phyloP scores from a whole-genome alignment of 2,113 vertebrate genomes.

The Microtus ochrogaster region DNA sequence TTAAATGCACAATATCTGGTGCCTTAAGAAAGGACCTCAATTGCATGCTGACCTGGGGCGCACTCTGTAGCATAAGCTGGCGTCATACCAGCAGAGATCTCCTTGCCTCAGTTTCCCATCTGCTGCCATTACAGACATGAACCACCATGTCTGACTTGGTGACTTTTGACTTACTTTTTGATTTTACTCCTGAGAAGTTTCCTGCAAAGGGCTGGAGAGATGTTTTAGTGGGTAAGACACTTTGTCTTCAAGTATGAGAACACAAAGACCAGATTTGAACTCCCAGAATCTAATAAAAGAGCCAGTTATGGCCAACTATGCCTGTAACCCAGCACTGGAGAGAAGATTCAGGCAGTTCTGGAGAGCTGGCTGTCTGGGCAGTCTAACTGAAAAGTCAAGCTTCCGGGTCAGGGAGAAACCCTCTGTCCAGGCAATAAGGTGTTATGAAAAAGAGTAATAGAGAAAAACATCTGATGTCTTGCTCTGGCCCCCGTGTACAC shows the following conservation, averaged over 20 bases:
- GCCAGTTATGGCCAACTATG: background rate
- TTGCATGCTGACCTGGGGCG: background rate
- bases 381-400: background rate
- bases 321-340: background rate
- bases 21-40: background rate
- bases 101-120: background rate
- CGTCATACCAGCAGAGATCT: background rate
- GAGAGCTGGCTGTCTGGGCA: background rate
- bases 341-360: background rate
- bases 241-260: background rate
- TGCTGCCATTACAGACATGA: background rate
- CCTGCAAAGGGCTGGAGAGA: background rate
- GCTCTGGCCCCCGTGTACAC: background rate
- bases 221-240: background rate
- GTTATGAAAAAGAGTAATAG: too few relatives aligned
- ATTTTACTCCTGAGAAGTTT: conserved; percentile 42
- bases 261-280: too few relatives aligned
- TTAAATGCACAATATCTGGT: background rate
- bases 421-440: too few relatives aligned
- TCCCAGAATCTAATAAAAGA: background rate
- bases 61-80: background rate
- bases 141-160: background rate
- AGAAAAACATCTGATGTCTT: background rate
- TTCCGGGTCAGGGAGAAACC: background rate
- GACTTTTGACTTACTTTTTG: background rate